A percentile compares a stretch with the other conserved stretches of the same genome.
Evolutionary conservation across 2,797 vertebrate species (phyloP).

Genomic region (Paratrypauchen microcephalus): DNA sequence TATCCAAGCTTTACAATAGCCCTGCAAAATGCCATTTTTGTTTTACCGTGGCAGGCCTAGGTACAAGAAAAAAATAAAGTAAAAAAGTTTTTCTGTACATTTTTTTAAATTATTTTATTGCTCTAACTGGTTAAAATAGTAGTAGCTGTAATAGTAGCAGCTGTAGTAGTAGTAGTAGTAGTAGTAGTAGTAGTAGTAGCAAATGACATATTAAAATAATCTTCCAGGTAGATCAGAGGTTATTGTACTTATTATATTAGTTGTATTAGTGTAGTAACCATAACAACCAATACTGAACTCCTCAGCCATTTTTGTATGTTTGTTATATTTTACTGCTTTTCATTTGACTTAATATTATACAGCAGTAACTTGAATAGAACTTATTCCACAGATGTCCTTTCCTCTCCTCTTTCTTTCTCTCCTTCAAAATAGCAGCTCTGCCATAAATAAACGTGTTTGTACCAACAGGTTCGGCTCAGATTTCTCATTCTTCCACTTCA

Average conservation of each 20-base stretch:
- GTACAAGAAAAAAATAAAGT: too few relatives aligned
- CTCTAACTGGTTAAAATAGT: too few relatives aligned
- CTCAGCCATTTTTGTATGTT: neutral
- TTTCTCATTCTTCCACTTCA: constrained; percentile 32
- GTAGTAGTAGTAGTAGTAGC: too few relatives aligned
- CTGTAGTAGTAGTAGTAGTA: too few relatives aligned
- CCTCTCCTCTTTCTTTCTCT: constrained; percentile 9
- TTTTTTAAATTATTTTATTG: neutral
- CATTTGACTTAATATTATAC: neutral
- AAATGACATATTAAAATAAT: too few relatives aligned
- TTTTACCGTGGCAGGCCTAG: too few relatives aligned
- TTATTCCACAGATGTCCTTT: neutral
- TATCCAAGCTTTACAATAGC: neutral
- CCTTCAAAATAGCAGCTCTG: constrained; percentile 37
- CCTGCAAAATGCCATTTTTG: too few relatives aligned
- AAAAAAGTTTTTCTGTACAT: neutral
- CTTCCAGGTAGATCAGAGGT: too few relatives aligned
- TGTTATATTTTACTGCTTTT: neutral
- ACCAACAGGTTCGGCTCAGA: constrained; percentile 34
- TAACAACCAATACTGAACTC: too few relatives aligned
- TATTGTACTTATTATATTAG: too few relatives aligned
- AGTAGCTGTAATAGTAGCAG: too few relatives aligned
- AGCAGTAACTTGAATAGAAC: neutral
- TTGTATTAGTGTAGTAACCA: too few relatives aligned
- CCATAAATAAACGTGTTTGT: constrained; percentile 39